Conservation (phyloP, 2,113 vertebrate species). For the Proteles cristata region DNA sequence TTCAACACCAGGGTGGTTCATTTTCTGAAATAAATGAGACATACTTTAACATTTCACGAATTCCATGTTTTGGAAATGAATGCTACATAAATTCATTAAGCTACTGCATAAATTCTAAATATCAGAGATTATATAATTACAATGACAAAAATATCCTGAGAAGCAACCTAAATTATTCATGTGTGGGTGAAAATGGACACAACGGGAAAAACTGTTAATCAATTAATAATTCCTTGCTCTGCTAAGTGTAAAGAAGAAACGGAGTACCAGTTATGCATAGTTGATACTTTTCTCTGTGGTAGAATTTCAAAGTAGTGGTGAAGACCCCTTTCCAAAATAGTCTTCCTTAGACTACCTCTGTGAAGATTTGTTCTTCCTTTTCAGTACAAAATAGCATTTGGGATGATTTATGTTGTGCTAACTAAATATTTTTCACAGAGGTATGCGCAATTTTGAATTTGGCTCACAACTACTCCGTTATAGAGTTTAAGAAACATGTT, state of each 20-base stretch:
- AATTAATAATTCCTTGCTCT: background rate
- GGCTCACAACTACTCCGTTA: background rate
- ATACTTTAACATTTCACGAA: constrained; percentile 74
- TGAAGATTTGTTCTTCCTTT: background rate
- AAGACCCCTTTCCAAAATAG: background rate
- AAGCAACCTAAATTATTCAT: background rate
- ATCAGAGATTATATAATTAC: constrained; percentile 49
- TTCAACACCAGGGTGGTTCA: constrained; percentile 43
- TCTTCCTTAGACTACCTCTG: background rate
- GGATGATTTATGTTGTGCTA: background rate
- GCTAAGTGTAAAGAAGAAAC: background rate
- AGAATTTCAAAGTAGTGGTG: background rate
- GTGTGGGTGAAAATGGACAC: background rate
- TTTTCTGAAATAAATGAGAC: constrained; percentile 74
- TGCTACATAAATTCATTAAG: constrained; percentile 52
- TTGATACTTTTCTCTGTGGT: background rate
- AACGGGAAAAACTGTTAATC: background rate
- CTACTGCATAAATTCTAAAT: constrained; percentile 40
- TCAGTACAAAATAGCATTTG: background rate
- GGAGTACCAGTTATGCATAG: background rate
- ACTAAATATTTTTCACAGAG: background rate
- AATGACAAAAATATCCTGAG: constrained; percentile 9
- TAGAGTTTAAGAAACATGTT: background rate
- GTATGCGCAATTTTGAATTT: background rate
- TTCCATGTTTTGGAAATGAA: constrained; percentile 44